Percentiles rank a stretch among this genome's conserved stretches.
These are phyloP conservation scores for Chlorops oryzae DNA, from an alignment of 1,140 invertebrate species.

Conservation along the genomic window DNA sequence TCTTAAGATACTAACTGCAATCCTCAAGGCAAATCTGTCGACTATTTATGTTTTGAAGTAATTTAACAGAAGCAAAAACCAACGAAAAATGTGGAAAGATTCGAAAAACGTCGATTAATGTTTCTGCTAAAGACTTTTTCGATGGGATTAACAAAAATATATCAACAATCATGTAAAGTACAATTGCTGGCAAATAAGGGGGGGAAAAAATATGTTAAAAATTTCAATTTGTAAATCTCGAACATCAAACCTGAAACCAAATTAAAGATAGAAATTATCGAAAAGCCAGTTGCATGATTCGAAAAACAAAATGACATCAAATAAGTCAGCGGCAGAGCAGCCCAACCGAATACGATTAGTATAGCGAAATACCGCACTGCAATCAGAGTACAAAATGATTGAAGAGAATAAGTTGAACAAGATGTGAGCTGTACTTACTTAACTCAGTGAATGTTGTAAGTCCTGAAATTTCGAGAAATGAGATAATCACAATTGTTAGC, in stretches of 20 bases:
- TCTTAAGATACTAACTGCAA: too few relatives aligned
- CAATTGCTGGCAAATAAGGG: not conserved
- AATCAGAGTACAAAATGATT: not conserved
- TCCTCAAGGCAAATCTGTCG: too few relatives aligned
- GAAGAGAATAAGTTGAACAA: slow-evolving; percentile 28
- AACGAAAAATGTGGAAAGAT: too few relatives aligned
- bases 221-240: too few relatives aligned
- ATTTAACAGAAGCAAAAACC: too few relatives aligned
- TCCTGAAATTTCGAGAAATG: slow-evolving; percentile 52
- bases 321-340: slow-evolving; percentile 51
- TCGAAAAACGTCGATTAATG: too few relatives aligned
- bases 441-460: slow-evolving; percentile 32
- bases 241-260: not conserved
- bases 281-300: slow-evolving; percentile 57
- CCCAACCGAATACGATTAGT: slow-evolving; percentile 48
- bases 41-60: too few relatives aligned
- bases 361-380: slow-evolving; percentile 31
- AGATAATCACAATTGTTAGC: slow-evolving; percentile 49
- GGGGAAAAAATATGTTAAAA: too few relatives aligned
- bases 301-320: slow-evolving; percentile 55
- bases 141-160: too few relatives aligned
- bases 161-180: too few relatives aligned
- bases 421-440: slow-evolving; percentile 27
- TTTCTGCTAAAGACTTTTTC: too few relatives aligned
- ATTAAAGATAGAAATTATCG: slow-evolving; percentile 2